These are phyloP conservation scores for Branchipolynoe longqiensis DNA, from an alignment of 2,888 invertebrate genomes.

Conservation along the genomic window DNA sequence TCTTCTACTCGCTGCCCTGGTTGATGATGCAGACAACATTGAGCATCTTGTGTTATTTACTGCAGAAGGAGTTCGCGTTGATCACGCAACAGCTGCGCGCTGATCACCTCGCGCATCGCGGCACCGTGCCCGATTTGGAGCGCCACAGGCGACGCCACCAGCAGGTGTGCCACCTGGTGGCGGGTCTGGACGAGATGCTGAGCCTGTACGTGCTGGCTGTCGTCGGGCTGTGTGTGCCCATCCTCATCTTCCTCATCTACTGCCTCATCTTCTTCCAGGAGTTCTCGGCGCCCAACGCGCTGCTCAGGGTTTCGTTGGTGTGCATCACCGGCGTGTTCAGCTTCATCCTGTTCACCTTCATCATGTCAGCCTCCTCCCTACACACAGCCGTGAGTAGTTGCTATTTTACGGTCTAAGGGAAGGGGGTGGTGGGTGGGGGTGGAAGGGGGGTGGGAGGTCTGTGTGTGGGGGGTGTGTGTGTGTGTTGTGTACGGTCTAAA, in stretches of 20 bases:
- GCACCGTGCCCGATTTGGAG: conserved; percentile 35
- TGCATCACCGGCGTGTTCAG: conserved; percentile 40
- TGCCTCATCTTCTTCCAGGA: conserved; percentile 50
- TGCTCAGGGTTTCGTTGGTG: conserved; percentile 46
- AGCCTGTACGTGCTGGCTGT: conserved; percentile 53
- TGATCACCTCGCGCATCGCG: conserved; percentile 43
- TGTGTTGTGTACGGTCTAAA: too few relatives aligned
- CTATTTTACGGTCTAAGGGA: too few relatives aligned
- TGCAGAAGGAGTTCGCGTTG: conserved; percentile 47
- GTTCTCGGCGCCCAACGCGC: conserved; percentile 39
- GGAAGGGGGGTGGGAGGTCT: too few relatives aligned
- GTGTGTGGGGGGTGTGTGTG: too few relatives aligned
- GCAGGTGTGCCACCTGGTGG: conserved; percentile 47
- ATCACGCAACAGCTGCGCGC: conserved; percentile 46
- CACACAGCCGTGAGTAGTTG: conserved; percentile 47
- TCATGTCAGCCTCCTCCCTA: conserved; percentile 53
- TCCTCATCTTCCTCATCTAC: conserved; percentile 47
- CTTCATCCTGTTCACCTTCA: conserved; percentile 55
- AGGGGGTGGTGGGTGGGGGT: too few relatives aligned
- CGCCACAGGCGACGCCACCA: conserved; percentile 45
- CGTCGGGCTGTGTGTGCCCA: conserved; percentile 37
- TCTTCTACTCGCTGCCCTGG: conserved; percentile 40
- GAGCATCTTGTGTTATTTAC: conserved; percentile 43
- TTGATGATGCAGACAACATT: conserved; percentile 52
- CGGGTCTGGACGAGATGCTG: conserved; percentile 49